phyloP scores from a whole-genome alignment of 2,888 invertebrate genomes.

The Ophion obscuratus region DNA sequence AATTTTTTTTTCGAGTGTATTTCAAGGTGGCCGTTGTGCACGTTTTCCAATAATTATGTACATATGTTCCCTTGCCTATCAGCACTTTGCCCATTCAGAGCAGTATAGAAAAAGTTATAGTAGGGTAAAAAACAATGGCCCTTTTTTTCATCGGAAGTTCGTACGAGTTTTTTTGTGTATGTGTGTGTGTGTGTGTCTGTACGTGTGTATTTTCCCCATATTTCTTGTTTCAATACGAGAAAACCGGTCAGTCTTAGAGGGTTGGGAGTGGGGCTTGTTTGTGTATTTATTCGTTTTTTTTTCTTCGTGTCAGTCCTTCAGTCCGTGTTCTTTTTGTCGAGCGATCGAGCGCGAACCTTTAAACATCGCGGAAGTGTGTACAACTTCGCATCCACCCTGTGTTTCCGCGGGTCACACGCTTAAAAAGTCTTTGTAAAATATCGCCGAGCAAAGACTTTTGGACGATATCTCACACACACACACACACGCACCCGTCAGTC shows the following conservation, averaged over 20 bases:
- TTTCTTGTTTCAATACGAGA: conserved; percentile 67
- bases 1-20: conserved; percentile 39
- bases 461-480: conserved; percentile 23
- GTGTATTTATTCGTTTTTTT: conserved; percentile 13
- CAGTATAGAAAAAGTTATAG: conserved; percentile 64
- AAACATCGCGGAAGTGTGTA: conserved; percentile 21
- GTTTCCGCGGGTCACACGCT: not conserved
- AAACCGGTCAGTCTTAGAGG: conserved; percentile 79
- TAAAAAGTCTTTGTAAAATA: conserved; percentile 46
- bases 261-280: conserved; percentile 66
- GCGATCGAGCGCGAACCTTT: conserved; percentile 34
- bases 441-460: conserved; percentile 53
- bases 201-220: conserved; percentile 33
- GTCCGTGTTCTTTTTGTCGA: conserved; percentile 26
- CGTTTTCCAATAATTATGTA: conserved; percentile 57
- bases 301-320: conserved; percentile 57
- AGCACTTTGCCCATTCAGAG: conserved; percentile 55
- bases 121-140: conserved; percentile 63
- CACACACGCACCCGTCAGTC: not conserved
- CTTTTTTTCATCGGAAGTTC: conserved; percentile 63
- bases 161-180: conserved; percentile 44
- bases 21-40: conserved; percentile 25
- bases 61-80: conserved; percentile 62
- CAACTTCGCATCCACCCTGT: conserved; percentile 9
- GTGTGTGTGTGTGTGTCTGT: conserved; percentile 2